These are phyloP conservation scores for Agrypnus murinus DNA, from an alignment of 2,888 invertebrate species.

Conservation along the genomic window DNA sequence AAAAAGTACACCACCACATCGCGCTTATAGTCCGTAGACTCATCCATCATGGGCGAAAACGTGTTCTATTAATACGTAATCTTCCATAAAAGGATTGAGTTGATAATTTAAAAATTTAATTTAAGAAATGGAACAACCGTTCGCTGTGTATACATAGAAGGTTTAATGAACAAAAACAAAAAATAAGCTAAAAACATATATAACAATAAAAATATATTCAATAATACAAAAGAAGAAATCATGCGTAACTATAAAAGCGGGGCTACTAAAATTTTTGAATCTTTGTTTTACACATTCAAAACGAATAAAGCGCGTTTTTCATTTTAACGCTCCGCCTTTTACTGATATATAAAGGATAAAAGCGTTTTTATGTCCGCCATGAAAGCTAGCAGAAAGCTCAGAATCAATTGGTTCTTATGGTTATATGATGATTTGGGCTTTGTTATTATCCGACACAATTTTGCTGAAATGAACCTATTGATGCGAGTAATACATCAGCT, in stretches of 20 bases:
- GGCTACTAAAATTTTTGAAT: background rate
- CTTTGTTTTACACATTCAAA: background rate
- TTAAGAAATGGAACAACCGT: conserved; percentile 6
- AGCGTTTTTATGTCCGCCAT: conserved; percentile 37
- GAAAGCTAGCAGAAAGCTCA: conserved; percentile 27
- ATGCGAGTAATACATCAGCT: too few species aligned
- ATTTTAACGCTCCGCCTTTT: conserved; percentile 1
- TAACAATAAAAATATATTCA: too few species aligned
- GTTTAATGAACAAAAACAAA: too few species aligned
- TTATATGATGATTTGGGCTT: conserved; percentile 6
- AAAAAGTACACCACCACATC: conserved; percentile 47
- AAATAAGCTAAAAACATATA: too few species aligned
- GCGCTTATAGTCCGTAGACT: conserved; percentile 21
- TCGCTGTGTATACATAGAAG: too few species aligned
- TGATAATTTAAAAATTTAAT: conserved; percentile 20
- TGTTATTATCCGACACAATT: background rate
- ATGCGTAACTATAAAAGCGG: too few species aligned
- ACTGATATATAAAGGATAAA: conserved; percentile 29
- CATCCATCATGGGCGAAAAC: conserved; percentile 34
- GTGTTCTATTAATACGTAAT: conserved; percentile 19
- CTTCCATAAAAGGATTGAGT: conserved; percentile 16
- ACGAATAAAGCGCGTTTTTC: conserved; percentile 9
- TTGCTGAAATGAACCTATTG: background rate
- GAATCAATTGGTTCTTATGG: conserved; percentile 31
- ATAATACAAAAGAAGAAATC: too few species aligned